Evolutionary conservation across 2,113 vertebrate species (phyloP).

Genomic region (Sclerurus mexicanus): DNA sequence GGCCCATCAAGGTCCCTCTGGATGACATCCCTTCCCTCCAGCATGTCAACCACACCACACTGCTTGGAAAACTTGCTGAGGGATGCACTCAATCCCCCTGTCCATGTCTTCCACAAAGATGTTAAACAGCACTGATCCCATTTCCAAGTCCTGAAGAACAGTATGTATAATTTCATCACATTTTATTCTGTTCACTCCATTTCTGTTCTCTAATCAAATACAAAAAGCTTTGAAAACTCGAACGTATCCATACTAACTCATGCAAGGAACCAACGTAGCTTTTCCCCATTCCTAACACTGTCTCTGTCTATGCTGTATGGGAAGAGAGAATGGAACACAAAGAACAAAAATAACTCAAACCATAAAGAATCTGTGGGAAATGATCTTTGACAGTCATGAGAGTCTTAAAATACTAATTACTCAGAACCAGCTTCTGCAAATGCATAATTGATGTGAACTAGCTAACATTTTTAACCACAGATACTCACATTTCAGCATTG

Average conservation of each 20-base stretch:
- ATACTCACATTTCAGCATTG: background rate
- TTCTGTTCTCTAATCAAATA: background rate
- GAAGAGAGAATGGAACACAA: background rate
- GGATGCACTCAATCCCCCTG: no score
- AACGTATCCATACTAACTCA: background rate
- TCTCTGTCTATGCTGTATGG: background rate
- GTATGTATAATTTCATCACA: background rate
- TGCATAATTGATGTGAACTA: background rate
- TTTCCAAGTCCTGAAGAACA: background rate
- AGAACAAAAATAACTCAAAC: background rate
- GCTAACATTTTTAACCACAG: background rate
- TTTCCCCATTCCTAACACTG: background rate
- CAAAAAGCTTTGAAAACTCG: background rate
- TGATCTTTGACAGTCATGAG: background rate
- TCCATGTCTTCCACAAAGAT: background rate
- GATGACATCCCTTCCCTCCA: background rate
- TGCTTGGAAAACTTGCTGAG: background rate
- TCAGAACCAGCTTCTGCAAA: background rate
- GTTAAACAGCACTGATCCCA: background rate
- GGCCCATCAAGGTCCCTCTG: background rate
- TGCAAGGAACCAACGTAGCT: background rate
- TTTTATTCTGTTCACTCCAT: background rate
- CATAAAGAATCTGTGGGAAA: background rate
- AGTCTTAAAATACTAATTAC: fast-evolving
- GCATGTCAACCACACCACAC: background rate